Conservation (phyloP, 2,888 invertebrate species). For the Rhingia campestris region DNA sequence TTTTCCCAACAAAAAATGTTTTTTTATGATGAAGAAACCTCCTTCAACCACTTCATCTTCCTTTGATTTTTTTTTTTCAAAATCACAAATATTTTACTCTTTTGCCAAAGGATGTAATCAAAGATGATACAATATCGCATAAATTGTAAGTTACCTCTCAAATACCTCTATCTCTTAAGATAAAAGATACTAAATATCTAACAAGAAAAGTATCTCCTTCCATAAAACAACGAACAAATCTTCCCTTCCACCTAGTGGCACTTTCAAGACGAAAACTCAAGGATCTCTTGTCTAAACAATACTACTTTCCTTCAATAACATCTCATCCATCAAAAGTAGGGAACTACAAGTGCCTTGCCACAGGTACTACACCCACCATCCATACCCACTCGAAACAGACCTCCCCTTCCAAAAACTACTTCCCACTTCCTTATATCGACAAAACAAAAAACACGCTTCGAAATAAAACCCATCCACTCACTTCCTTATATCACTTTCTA, state of each 20-base stretch:
- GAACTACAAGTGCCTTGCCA: background rate
- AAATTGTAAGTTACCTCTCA: too few species aligned
- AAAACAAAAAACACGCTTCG: background rate
- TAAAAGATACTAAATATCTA: too few species aligned
- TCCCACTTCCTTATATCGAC: background rate
- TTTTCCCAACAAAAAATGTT: too few species aligned
- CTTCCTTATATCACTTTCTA: slow-evolving; percentile 48
- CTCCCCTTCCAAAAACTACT: background rate
- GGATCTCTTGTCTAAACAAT: background rate
- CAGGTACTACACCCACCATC: background rate
- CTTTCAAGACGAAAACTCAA: background rate
- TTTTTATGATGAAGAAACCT: too few species aligned
- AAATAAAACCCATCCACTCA: background rate
- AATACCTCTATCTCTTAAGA: too few species aligned
- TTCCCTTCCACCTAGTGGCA: background rate
- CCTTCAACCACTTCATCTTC: too few species aligned
- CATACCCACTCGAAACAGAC: background rate
- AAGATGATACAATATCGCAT: too few species aligned
- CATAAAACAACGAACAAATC: too few species aligned
- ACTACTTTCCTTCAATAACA: background rate
- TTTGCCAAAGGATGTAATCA: too few species aligned
- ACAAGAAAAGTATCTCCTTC: too few species aligned
- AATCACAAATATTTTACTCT: too few species aligned
- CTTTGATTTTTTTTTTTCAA: too few species aligned
- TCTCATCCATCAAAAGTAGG: background rate